A percentile compares a stretch with the other conserved stretches of the same genome.
Conservation (phyloP, 2,113 vertebrate species). For the Butorides virescens region DNA sequence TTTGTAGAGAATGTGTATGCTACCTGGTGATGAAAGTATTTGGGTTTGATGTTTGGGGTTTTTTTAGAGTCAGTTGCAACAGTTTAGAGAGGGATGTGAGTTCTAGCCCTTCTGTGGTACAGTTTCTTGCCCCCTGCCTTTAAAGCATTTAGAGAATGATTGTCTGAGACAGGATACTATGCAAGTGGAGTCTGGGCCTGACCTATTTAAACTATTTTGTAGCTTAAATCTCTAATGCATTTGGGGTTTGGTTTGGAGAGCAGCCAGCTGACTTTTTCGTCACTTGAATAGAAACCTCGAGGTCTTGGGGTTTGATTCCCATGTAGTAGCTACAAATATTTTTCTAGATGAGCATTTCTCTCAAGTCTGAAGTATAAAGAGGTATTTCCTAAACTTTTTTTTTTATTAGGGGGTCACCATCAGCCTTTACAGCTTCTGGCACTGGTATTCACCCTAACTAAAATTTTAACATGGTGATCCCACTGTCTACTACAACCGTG, state of each 20-base stretch:
- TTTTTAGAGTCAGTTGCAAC: neutral
- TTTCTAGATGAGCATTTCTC: neutral
- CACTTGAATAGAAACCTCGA: neutral
- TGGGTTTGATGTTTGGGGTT: no score
- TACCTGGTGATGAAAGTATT: neutral
- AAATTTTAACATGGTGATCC: neutral
- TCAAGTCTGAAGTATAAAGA: neutral
- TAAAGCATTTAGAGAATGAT: neutral
- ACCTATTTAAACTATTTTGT: neutral
- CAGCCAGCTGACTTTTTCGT: neutral
- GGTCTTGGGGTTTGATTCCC: neutral
- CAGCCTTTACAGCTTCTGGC: neutral
- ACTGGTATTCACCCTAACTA: neutral
- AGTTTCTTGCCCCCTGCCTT: neutral
- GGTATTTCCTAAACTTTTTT: neutral
- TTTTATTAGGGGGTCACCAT: neutral
- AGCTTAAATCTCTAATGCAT: neutral
- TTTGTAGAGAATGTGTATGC: neutral
- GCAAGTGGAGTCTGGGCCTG: neutral
- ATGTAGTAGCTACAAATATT: neutral
- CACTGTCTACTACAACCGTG: neutral
- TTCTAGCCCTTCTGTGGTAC: neutral
- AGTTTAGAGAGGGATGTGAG: neutral
- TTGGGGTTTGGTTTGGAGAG: neutral
- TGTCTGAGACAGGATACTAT: neutral